Base-by-base conservation (phyloP, 2,797 vertebrate genomes). In the Todus mexicanus region DNA sequence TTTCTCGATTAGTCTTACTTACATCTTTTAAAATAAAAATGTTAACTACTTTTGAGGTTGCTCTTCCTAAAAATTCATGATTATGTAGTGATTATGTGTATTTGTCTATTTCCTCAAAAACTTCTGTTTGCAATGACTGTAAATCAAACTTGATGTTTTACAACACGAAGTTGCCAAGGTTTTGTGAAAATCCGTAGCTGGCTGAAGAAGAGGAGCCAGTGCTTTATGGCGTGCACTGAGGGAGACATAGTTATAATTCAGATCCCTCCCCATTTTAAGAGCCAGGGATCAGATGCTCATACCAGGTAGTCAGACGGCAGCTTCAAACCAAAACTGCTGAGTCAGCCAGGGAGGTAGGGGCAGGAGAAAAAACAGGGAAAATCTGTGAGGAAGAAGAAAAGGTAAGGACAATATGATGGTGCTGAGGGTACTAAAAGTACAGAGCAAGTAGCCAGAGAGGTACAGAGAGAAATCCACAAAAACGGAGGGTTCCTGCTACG, bases 201-300 rank as follows among this genome's bases (percentile, higher is more conserved):
- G 7, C 8, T 61, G 11, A 15, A 75, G 63, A 69, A 79, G 15
- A 68, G 12, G 40, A 68, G 26, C 2, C 22, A 42, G 16, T 38
- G 10, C 12, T 71, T 5, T 57, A 3, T 19, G 45, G 21, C 13
- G 7, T 23, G 27, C 12, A 10, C 3, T 0, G 0, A 37, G 8
- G 18, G 43, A 64, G 17, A 9, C 15, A 3, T 17, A 73, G 18
- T n/a, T n/a, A 4, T 13, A 77, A 50, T 37, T 73, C 29, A 77
- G 47, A 78, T 7, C 6, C 7, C 14, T 25, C 31, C 33, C 10
- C 4, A 11, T 86, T 86, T 68, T 33, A 64, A 81, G 33, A 71
- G 22, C 4, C 14, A 59, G 40, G 40, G 57, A 42, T 81, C 26
- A 57, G 54, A 40, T 64, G 31, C 20, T 86, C 17, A 29, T 51